Conservation (phyloP, 37 sponge, comb jelly and placozoan species). For the Chondrosia reniformis region DNA sequence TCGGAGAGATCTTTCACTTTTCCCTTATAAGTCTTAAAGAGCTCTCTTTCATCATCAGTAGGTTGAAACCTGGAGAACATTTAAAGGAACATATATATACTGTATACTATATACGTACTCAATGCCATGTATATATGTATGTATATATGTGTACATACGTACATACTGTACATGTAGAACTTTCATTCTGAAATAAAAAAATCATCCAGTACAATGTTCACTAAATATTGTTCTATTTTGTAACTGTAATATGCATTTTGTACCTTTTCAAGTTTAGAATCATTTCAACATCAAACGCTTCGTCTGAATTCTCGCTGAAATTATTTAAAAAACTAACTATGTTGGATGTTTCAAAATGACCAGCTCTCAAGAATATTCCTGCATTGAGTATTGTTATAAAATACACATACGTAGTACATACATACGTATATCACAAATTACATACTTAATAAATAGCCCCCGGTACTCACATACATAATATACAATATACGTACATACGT, state of each 20-base stretch:
- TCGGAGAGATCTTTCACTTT: constrained; percentile 38
- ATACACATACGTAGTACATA: not conserved
- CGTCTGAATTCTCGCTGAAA: constrained; percentile 24
- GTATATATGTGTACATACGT: no score
- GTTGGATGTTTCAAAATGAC: constrained; percentile 8
- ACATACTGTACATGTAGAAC: no score
- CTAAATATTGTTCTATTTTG: no score
- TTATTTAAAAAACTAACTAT: constrained; percentile 36
- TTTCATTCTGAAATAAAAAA: no score
- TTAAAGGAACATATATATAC: not conserved
- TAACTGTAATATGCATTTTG: no score
- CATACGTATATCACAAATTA: not conserved
- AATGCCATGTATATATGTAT: no score
- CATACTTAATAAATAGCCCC: not conserved
- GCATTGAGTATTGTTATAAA: no score
- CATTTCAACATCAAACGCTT: constrained; percentile 47
- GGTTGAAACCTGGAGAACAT: constrained; percentile 68
- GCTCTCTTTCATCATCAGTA: constrained; percentile 66
- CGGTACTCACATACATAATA: not conserved
- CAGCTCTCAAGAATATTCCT: constrained; percentile 56
- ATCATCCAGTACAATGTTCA: no score
- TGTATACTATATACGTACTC: not conserved
- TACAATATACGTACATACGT: not conserved
- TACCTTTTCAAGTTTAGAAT: constrained; percentile 78
- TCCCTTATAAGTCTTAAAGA: constrained; percentile 71